phyloP scores from a whole-genome alignment of 2,113 vertebrate genomes.

The Pollachius pollachius region DNA sequence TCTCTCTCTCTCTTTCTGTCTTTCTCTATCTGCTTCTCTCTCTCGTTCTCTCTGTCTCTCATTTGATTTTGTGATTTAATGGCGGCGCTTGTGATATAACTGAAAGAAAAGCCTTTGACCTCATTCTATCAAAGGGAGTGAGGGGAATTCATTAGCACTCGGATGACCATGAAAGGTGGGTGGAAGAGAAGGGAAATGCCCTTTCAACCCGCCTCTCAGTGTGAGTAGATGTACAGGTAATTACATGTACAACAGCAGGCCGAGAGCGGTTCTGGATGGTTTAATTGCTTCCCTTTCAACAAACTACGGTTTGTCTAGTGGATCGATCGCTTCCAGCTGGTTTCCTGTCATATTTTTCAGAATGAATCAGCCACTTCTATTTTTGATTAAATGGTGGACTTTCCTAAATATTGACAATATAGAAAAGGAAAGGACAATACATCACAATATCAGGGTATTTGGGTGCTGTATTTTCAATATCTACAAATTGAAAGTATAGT shows the following conservation, averaged over 20 bases:
- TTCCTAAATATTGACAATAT: neutral
- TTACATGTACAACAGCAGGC: constrained; percentile 21
- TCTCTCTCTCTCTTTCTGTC: neutral
- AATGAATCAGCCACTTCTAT: no score
- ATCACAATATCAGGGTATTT: no score
- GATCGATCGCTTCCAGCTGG: neutral
- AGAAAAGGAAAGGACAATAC: no score
- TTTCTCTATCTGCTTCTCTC: no score
- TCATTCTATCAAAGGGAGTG: constrained; percentile 19
- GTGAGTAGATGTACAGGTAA: constrained; percentile 28
- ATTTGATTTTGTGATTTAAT: constrained; percentile 9
- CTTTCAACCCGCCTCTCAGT: constrained; percentile 35
- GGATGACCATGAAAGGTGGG: constrained; percentile 20
- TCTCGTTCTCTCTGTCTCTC: neutral
- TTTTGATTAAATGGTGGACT: neutral
- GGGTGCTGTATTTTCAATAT: no score
- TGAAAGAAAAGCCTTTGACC: constrained; percentile 21
- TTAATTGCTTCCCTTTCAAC: constrained; percentile 2
- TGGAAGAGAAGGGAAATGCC: constrained; percentile 23
- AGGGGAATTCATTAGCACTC: constrained; percentile 26
- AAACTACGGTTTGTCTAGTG: neutral
- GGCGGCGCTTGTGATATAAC: constrained; percentile 3
- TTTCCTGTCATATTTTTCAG: no score
- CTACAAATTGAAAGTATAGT: neutral
- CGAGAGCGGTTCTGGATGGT: constrained; percentile 21